Evolutionary conservation across 2,113 vertebrate genomes (phyloP).

Genomic region (Microcebus tavaratra): DNA sequence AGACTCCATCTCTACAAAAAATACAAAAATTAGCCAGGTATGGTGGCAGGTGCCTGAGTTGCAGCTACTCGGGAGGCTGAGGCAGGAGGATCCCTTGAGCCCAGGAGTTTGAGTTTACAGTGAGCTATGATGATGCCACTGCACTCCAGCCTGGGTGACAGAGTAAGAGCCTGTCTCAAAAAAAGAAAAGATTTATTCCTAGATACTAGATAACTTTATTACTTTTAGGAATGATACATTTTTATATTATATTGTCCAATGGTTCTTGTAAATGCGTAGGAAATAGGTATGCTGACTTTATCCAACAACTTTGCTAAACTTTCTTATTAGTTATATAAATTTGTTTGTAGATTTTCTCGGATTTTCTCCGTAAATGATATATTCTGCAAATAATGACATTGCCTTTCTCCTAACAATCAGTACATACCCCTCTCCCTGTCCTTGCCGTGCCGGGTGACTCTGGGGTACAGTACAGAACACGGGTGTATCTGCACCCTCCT

Average conservation of each 20-base stretch:
- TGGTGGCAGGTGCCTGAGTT: no score
- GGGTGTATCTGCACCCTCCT: background rate
- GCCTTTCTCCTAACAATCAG: background rate
- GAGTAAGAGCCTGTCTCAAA: no score
- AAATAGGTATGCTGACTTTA: background rate
- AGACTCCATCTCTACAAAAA: no score
- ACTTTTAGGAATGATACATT: background rate
- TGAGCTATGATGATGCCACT: no score
- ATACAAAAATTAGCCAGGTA: no score
- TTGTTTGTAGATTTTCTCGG: background rate
- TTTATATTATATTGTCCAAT: background rate
- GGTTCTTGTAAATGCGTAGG: background rate
- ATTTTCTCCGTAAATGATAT: background rate
- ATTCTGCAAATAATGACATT: background rate
- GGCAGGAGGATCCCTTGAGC: no score
- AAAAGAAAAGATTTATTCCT: background rate
- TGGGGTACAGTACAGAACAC: background rate
- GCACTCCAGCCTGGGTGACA: no score
- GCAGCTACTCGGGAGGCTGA: no score
- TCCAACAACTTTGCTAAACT: background rate
- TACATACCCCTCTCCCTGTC: background rate
- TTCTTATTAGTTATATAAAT: background rate
- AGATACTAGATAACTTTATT: no score
- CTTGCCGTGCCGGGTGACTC: background rate
- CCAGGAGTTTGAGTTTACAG: no score